Evolutionary conservation across 1,140 invertebrate genomes (phyloP), one percentile per base, ranked within the genome.

Genomic region (Drosophila takahashii): DNA sequence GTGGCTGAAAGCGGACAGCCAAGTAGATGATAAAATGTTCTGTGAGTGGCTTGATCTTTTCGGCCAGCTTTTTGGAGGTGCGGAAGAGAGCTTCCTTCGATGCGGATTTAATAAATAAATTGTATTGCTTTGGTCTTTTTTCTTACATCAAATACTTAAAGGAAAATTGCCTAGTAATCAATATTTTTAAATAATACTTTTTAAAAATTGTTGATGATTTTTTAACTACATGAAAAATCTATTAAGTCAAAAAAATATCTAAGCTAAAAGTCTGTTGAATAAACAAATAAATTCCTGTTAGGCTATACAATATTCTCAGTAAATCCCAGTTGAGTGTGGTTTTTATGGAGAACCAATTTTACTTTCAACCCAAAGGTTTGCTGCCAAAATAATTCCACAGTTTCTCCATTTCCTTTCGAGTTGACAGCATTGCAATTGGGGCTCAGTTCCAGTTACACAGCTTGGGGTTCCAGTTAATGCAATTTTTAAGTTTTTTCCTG

Each of bases 1-100:
- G 74, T 70, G 73, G 44, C 77, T 81, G 73, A 71, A 84, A 86
- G 64, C 80, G 81, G 74, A 50, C 81, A 80, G 32, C 37, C 11
- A 61, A 57, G 53, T 47, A 45, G 26, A 15, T 47, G 62, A 44
- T 60, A 53, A 29, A 62, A 41, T 13, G 22, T 11, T 11, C n/a
- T 26, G 13, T 36, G 27, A 60, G 50, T 58, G 58, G 42, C 18
- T 15, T n/a, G 36, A 51, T 64, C 59, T 64, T 64, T 67, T 67
- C 13, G 10, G 27, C 13, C 4, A 15, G 50, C 5, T 11, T 32
- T 18, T 11, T 29, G 5, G 18, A 5, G 9, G 27, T 29, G 34
- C 2, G 10, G 22, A 27, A 34, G 18, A n/a, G 6, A 22, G 45
- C 22, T 16, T 6, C 29, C 5, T 0, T 11, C 15, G 2, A 11